These are phyloP conservation scores for Lasioglossum albipes DNA, from an alignment of 1,140 invertebrate genomes.

Conservation along the genomic window DNA sequence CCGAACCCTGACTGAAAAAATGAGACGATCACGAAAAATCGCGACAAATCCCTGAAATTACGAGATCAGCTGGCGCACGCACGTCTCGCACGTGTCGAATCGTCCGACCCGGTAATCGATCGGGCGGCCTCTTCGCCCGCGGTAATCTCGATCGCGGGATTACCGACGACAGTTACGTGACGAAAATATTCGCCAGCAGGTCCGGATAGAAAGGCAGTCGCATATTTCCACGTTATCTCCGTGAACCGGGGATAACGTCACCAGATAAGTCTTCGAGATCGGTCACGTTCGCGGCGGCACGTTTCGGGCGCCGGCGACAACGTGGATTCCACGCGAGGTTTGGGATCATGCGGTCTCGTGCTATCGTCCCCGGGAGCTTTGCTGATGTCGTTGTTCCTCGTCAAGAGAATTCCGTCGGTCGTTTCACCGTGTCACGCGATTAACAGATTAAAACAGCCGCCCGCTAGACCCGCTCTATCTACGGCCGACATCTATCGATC, in stretches of 20 bases:
- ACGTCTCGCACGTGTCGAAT: no score
- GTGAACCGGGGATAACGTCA: conserved; percentile 46
- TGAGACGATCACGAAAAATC: no score
- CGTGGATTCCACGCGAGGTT: conserved; percentile 29
- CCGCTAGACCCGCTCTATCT: not conserved
- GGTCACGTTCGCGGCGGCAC: conserved; percentile 54
- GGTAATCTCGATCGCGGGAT: not conserved
- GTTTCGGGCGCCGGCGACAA: conserved; percentile 46
- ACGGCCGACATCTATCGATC: not conserved
- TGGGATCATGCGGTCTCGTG: conserved; percentile 17
- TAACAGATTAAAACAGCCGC: conserved; percentile 29
- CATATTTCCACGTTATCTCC: conserved; percentile 55
- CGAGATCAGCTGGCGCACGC: no score
- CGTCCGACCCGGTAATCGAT: not conserved
- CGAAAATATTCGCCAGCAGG: not conserved
- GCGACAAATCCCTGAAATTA: no score
- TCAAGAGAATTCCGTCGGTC: conserved; percentile 9
- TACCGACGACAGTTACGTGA: not conserved
- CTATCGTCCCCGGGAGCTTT: conserved; percentile 2
- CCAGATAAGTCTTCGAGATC: conserved; percentile 44
- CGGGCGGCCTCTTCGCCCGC: no score
- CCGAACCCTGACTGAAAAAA: no score
- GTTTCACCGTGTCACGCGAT: conserved; percentile 9
- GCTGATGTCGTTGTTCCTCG: conserved; percentile 26
- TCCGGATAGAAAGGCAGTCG: conserved; percentile 4